Base-by-base conservation (phyloP, 1,140 invertebrate genomes). In the Parapsyche elsis region DNA sequence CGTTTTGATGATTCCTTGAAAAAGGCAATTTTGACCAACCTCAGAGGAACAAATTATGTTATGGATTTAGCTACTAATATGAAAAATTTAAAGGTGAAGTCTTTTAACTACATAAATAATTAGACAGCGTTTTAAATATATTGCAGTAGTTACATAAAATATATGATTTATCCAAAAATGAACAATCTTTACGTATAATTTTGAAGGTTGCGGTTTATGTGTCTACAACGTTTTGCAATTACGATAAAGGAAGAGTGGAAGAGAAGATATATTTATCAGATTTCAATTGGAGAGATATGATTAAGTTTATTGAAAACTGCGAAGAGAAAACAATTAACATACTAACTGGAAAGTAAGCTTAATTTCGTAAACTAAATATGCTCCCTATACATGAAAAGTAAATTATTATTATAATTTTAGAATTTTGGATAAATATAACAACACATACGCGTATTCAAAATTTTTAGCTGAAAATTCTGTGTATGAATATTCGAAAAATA, bases 401-500 rank as follows among this genome's bases (percentile, higher is more conserved):
- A 57, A 53, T 5, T 26, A 57, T 53, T 4, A 93, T 24, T 53
- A 38, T 24, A n/a, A 71, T 46, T 46, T 73, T 24, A 77, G 76
- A 71, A 46, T 78, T 24, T 26, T 78, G 23, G 93, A 92, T 1
- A 92, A 93, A 10, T 94, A 96, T 86, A 95, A 95, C 0, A 97
- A 97, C 83, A 96, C 95, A 0, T 97, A 97, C 85, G 97, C 95
- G 0, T 90, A 95, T 59, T 96, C 95, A 0, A 97, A 97, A 88
- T 92, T 94, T 0, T 88, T 97, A 74, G 95, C 95, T 0, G 96
- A 97, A 84, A 91, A 92, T 75, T 90, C 96, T 74, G 85, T 96
- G 64, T 86, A 91, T 70, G 88, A 92, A 78, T 91, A 93, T 84
- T 87, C 90, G 0, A 83, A 86, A 0, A 86, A 89, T 10, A 84